These are phyloP conservation scores for Lonchura striata DNA, from an alignment of 2,113 vertebrate genomes.

Conservation along the genomic window DNA sequence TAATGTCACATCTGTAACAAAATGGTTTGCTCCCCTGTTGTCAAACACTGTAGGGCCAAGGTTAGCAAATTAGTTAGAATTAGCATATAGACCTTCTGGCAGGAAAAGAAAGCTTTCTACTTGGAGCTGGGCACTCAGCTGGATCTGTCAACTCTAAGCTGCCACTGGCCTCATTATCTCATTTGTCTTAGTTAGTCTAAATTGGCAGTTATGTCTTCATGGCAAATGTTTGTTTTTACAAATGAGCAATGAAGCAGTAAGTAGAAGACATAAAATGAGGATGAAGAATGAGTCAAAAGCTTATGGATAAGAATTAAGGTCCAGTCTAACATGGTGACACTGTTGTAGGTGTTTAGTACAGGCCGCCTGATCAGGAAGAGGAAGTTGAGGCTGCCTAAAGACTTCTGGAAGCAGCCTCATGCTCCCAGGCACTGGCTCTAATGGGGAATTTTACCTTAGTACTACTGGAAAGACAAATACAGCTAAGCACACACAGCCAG, in stretches of 20 bases:
- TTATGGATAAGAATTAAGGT: neutral
- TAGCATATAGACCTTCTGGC: constrained; percentile 81
- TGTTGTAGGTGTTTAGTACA: neutral
- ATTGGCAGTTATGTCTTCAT: constrained; percentile 80
- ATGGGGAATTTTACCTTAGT: neutral
- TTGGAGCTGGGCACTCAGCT: constrained; percentile 68
- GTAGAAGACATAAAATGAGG: constrained; percentile 18
- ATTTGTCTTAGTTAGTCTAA: constrained; percentile 84
- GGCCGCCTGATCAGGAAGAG: neutral
- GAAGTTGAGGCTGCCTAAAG: neutral
- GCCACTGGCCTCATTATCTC: constrained; percentile 77
- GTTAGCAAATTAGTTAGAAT: constrained; percentile 78
- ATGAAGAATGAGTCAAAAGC: neutral
- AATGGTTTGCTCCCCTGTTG: constrained; percentile 69
- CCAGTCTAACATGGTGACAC: neutral
- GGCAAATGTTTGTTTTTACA: constrained; percentile 80
- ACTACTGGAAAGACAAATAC: neutral
- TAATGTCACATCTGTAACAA: constrained; percentile 74
- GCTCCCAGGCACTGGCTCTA: neutral
- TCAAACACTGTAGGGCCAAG: constrained; percentile 70
- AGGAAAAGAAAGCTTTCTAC: constrained; percentile 67
- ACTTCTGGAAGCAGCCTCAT: neutral
- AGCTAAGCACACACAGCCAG: neutral
- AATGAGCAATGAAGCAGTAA: constrained; percentile 73
- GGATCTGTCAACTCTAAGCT: constrained; percentile 73